Evolutionary conservation across 2,888 invertebrate genomes (phyloP), one percentile per base, ranked within the genome.

Genomic region (Drosophila kokeensis): DNA sequence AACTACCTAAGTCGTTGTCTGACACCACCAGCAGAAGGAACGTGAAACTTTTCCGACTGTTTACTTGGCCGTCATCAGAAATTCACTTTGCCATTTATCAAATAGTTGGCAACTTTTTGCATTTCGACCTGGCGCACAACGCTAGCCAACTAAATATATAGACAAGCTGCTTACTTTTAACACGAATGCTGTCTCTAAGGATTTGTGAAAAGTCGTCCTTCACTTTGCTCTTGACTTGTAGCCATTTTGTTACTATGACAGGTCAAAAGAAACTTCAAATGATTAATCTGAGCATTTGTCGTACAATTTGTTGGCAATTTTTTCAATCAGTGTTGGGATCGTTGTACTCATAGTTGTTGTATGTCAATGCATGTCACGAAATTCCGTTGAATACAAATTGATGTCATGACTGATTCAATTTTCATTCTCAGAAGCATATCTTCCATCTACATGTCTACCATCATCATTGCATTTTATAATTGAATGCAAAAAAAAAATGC

Each of bases 251-350:
- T 42, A 36, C 60, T 74, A 53, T 82, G 87, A 79, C 82, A 82
- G 71, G 52, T 32, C 66, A 63, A 67, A 24, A 36, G 58, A 69
- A 50, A 52, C 52, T 72, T 58, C 71, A 66, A 75, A 61, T 82
- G 86, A 85, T 85, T 85, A 81, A 81, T 81, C 71, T 71, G 53
- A 74, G 50, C 73, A 78, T 72, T 82, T 84, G 73, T 67, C 52
- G 49, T 53, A 74, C 72, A 80, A 85, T 77, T 77, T 85, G 86
- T 57, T 63, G 50, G 18, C 27, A 42, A 52, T 76, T 63, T 38
- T 48, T 40, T 48, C 52, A 78, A 81, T 61, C 60, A 60, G 24
- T 34, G 52, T 45, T 58, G 30, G 24, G 49, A 50, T 42, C 30
- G 48, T 30, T 61, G 58, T 52, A 29, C 27, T 29, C 13, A 54